Base-by-base conservation (phyloP, 2,797 vertebrate species). In the Ficedula albicollis region DNA sequence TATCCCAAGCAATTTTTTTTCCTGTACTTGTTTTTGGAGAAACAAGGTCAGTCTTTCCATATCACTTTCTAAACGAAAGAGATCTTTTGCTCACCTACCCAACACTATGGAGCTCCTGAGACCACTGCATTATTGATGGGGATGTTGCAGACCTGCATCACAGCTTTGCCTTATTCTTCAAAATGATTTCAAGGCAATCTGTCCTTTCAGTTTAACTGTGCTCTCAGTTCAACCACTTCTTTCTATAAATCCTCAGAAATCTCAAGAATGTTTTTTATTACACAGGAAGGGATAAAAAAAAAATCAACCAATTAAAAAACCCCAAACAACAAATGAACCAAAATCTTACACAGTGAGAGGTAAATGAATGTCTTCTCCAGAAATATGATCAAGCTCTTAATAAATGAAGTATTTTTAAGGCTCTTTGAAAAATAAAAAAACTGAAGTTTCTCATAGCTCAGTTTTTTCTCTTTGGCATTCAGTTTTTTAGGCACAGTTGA, bases 351-450 rank as follows among this genome's bases (percentile, higher is more conserved):
- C 2, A 36, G 12, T 49, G 12, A 63, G 34, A 49, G 8, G 49
- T 41, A 81, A 83, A 51, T 8, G 0, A 63, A 43, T 60, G 4
- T 29, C 20, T 93, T 86, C 27, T 69, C 7, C n/a, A 75, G 41
- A 77, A 91, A 85, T 32, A 29, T 5, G 19, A 86, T 60, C 16
- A 80, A 60, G 4, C 4, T 60, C 5, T 58, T 20, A 25, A 26
- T 34, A 64, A 92, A 32, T 8, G 1, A 55, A 1, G 1, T 54
- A 23, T 29, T 11, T 52, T 5, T 41, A 74, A 72, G 8, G 1
- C 0, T 10, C 10, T 52, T 12, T 73, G n/a, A 41, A 62, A 64
- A 80, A 44, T 23, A 38, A 54, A 54, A 41, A 4, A 0, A 0
- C 2, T 13, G 5, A 32, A 52, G 3, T 11, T 64, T 36, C 20